phyloP scores from a whole-genome alignment of 2,797 vertebrate genomes.

The Aulostomus chinensis region DNA sequence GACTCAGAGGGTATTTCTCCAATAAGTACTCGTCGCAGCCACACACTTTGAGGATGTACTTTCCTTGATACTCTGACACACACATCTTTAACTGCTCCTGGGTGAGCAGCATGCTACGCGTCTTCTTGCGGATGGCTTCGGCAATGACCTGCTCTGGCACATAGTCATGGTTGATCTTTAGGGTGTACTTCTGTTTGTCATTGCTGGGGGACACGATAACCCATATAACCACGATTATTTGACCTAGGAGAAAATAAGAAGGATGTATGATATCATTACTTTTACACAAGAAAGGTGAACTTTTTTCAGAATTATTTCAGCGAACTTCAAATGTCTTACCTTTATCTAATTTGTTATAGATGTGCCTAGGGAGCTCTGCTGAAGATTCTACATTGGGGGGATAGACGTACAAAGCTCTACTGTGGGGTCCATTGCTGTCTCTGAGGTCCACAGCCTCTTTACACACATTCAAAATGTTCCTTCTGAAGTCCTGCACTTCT shows the following conservation, averaged over 20 bases:
- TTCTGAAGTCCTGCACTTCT: slow-evolving; percentile 97
- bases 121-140: slow-evolving; percentile 98
- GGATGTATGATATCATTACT: too few species aligned
- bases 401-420: slow-evolving; percentile 95
- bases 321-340: slow-evolving; percentile 82
- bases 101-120: slow-evolving; percentile 95
- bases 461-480: slow-evolving; percentile 98
- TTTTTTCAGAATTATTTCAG: too few species aligned
- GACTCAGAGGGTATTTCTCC: slow-evolving; percentile 98
- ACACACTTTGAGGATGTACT: slow-evolving; percentile 98
- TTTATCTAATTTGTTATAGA: slow-evolving; percentile 98
- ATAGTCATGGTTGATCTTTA: slow-evolving; percentile 98
- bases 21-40: slow-evolving; percentile 98
- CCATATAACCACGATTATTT: slow-evolving; percentile 99
- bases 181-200: slow-evolving; percentile 97
- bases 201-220: slow-evolving; percentile 98
- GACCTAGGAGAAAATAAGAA: slow-evolving; percentile 76
- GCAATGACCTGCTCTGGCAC: slow-evolving; percentile 99
- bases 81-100: slow-evolving; percentile 97
- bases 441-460: slow-evolving; percentile 97
- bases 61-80: slow-evolving; percentile 99
- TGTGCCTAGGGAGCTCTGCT: slow-evolving; percentile 94
- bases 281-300: too few species aligned
- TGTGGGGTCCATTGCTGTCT: slow-evolving; percentile 91
- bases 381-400: slow-evolving; percentile 97